Percentiles rank a stretch among this genome's conserved stretches.
Evolutionary conservation across 2,113 vertebrate genomes (phyloP).

Genomic region (Microcebus tavaratra): DNA sequence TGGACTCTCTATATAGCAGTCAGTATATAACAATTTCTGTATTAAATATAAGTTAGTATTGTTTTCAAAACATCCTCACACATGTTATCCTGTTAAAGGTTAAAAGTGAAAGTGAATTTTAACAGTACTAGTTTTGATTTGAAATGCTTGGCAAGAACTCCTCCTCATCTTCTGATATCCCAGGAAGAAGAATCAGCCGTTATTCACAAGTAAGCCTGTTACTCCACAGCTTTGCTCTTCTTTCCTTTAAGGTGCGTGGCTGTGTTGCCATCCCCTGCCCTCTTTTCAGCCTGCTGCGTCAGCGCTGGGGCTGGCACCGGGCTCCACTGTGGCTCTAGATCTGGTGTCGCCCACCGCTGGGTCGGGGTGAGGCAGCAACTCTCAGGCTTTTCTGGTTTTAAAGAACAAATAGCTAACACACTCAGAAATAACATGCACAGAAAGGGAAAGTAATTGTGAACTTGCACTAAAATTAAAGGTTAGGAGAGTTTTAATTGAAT

Average conservation of each 20-base stretch:
- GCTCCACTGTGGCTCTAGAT: background rate
- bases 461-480: background rate
- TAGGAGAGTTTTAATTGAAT: background rate
- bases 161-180: background rate
- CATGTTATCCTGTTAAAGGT: conserved; percentile 68
- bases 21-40: background rate
- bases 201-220: conserved; percentile 58
- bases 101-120: conserved; percentile 71
- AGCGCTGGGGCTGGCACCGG: background rate
- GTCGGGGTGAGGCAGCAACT: background rate
- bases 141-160: background rate
- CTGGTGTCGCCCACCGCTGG: background rate
- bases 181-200: background rate
- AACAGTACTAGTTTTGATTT: conserved; percentile 40
- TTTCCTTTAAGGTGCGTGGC: background rate
- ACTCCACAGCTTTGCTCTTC: background rate
- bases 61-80: conserved; percentile 29
- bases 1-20: background rate
- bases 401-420: background rate
- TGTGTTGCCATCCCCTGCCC: background rate
- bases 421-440: background rate
- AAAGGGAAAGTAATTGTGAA: background rate
- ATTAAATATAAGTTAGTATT: background rate
- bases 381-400: background rate
- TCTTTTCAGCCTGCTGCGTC: background rate